Evolutionary conservation across 23 tunicate genomes (phyloP), one percentile per base, ranked within the genome.

Genomic region (Diplosoma virens): DNA sequence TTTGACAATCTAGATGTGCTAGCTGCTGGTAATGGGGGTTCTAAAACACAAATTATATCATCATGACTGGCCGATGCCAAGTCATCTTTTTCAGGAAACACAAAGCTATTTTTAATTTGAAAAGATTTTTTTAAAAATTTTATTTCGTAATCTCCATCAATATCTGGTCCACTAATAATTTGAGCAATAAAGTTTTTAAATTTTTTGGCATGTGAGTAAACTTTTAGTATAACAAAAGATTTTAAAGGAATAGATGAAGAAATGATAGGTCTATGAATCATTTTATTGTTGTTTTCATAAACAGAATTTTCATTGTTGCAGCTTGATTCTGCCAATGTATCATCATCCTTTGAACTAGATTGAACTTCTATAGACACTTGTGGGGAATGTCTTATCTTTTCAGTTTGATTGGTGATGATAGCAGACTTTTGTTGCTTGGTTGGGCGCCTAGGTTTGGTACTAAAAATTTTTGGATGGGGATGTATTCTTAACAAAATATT

Each of bases 21-120:
- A 6, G 69, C 69, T 4, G 4, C 69, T 26, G 69, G 36, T 5
- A 30, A 16, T 11, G 69, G 69, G 6, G 27, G 36, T 63, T 33
- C 11, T 35, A 28, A 23, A n/a, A 25, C 36, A 63, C 69, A 63
- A 29, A 63, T 30, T 16, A 63, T 23, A 63, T 63, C 69, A 63
- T 30, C 34, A 63, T 63, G 69, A 11, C 35, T 26, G 11, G 30
- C 5, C 18, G 33, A 63, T 26, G 69, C 69, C 69, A 63, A 29
- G 34, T 63, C n/a, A n/a, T n/a, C n/a, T n/a, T n/a, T n/a, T n/a
- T 63, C 69, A 4, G 69, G 69, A 30, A 63, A 63, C 17, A 63
- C 22, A 28, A 63, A 63, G n/a, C 69, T 16, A 30, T 63, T 30
- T 30, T 63, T 63, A 29, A 63, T 23, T 63, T 63, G 27, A 63